Conservation (phyloP, 2,113 vertebrate genomes). For the Tapirus terrestris region DNA sequence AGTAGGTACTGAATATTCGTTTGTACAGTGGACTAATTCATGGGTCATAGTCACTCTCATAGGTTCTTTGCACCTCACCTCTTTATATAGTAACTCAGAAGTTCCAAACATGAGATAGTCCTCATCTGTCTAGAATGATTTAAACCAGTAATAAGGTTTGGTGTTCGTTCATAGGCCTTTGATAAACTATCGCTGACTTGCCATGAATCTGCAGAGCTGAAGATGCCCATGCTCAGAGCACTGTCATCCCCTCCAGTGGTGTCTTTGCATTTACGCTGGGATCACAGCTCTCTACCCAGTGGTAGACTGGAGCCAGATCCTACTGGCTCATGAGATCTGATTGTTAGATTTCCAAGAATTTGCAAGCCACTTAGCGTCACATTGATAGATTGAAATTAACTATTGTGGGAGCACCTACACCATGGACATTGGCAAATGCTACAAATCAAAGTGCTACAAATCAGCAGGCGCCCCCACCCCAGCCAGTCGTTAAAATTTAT, state of each 20-base stretch:
- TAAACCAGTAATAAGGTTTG: not conserved
- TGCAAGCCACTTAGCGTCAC: not conserved
- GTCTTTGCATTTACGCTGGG: not conserved
- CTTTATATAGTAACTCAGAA: not conserved
- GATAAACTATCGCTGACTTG: not conserved
- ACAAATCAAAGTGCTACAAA: not conserved
- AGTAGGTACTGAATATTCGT: not conserved
- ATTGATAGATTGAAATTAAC: not conserved
- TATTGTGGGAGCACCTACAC: not conserved
- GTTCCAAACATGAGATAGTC: not conserved
- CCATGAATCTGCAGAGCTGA: not conserved
- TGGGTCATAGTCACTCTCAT: not conserved
- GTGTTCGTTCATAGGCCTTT: not conserved
- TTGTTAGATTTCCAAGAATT: not conserved
- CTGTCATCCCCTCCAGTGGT: accelerated
- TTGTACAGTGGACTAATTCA: not conserved
- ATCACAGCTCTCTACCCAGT: not conserved
- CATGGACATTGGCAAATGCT: not conserved
- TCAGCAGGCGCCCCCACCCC: not conserved
- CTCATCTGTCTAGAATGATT: not conserved
- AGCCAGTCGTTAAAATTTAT: not conserved
- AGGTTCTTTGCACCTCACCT: not conserved
- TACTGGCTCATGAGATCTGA: not conserved
- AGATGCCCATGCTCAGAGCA: not conserved
- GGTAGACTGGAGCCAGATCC: not conserved